These are phyloP conservation scores for Xestia xanthographa DNA, from an alignment of 2,888 invertebrate genomes.

Conservation along the genomic window DNA sequence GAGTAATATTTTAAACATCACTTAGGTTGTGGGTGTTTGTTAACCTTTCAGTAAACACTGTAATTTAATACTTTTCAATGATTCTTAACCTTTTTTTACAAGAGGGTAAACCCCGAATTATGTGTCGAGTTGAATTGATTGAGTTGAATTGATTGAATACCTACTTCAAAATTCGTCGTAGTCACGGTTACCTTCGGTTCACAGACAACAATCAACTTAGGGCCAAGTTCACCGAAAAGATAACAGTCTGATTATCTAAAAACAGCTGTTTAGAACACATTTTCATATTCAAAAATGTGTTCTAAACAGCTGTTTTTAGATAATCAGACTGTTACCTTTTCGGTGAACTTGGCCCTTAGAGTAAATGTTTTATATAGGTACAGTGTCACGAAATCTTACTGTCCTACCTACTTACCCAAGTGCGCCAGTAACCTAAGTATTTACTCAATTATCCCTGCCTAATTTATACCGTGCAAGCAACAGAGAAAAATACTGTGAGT, in stretches of 20 bases:
- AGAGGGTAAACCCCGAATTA: background rate
- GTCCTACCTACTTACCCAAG: background rate
- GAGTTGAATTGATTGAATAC: conserved; percentile 17
- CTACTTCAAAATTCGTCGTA: conserved; percentile 8
- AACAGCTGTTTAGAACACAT: too few relatives aligned
- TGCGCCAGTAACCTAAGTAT: background rate
- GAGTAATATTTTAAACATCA: background rate
- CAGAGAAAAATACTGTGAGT: background rate
- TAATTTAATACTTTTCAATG: background rate
- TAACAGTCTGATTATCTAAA: too few relatives aligned
- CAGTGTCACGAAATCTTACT: conserved; percentile 4
- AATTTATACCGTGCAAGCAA: background rate
- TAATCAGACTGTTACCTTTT: too few relatives aligned
- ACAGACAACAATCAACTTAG: too few relatives aligned
- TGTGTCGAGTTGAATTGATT: conserved; percentile 4
- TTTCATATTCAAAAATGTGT: too few relatives aligned
- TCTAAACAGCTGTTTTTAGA: too few relatives aligned
- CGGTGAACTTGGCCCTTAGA: too few relatives aligned
- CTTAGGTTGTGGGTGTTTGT: background rate
- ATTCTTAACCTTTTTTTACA: background rate
- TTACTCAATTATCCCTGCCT: too few relatives aligned
- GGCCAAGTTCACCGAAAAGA: too few relatives aligned
- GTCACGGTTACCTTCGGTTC: conserved; percentile 28
- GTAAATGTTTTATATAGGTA: conserved; percentile 3
- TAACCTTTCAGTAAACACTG: conserved; percentile 1